Evolutionary conservation across 2,888 invertebrate genomes (phyloP), one percentile per base, ranked within the genome.

Genomic region (Pelosia muscerda): DNA sequence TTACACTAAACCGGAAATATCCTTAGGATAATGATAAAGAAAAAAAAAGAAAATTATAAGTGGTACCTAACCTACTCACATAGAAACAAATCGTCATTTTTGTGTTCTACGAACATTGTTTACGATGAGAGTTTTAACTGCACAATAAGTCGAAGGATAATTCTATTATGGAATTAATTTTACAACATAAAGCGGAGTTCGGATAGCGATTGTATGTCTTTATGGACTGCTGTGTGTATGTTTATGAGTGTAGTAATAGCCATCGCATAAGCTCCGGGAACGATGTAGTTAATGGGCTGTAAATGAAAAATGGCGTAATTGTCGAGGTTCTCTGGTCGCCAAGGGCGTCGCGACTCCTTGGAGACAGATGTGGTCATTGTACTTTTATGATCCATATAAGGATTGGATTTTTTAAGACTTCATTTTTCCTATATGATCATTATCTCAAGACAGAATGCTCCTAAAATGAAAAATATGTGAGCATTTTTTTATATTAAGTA

Each of bases 221-320:
- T 78, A 79, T 76, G 68, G 67, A 74, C 68, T 67, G 67, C 56
- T 71, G 77, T 71, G 68, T 84, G 78, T 85, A 86, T 86, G 87
- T 90, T 90, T 88, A 90, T 86, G 86, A 81, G 83, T 83, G 75
- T 80, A 82, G 85, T 87, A 88, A 88, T 85, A 84, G 85, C 83
- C 80, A 79, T 85, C 84, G 83, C 82, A 79, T 84, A 82, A 86
- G 85, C 86, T 81, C 75, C 76, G 79, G 78, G 75, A 81, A 83
- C 84, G 78, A 86, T 83, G 86, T 83, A 85, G 84, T 88, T 88
- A 91, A 91, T 89, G 90, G 88, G 74, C 86, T 90, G 91, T 90
- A 88, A 91, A 91, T 90, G 90, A 91, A 90, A 89, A 89, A 91
- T 83, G 86, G 81, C 81, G 81, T 81, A 81, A 86, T 87, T 85